Evolutionary conservation across 1,140 invertebrate species (phyloP).

Genomic region (Zaprionus ornatus): DNA sequence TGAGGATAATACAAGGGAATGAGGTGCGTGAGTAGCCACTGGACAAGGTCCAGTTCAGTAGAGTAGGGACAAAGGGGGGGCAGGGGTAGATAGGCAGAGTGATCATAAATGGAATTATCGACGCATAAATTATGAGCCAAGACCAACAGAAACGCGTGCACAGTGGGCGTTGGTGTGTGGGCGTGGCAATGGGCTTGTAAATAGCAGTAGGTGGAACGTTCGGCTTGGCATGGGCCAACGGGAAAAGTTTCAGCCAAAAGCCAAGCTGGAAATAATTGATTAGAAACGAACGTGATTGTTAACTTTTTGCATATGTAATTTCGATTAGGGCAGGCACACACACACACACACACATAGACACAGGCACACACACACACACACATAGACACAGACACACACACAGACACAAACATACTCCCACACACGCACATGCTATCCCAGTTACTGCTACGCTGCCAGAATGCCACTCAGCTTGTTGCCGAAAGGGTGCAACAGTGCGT

Average conservation of each 20-base stretch:
- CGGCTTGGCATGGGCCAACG: not conserved
- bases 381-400: not conserved
- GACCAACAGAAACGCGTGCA: not conserved
- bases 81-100: conserved; percentile 35
- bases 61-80: not conserved
- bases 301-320: conserved; percentile 82
- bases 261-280: conserved; percentile 76
- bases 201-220: conserved; percentile 8
- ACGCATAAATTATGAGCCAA: conserved; percentile 62
- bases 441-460: not conserved
- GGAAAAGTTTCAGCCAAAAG: conserved; percentile 46
- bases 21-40: not conserved
- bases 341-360: not conserved
- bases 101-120: conserved; percentile 75
- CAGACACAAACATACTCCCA: not conserved
- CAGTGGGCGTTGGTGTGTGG: conserved; percentile 40
- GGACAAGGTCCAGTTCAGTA: conserved; percentile 1
- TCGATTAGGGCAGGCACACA: conserved; percentile 50
- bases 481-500: conserved; percentile 76
- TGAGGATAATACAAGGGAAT: not conserved
- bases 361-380: not conserved
- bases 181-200: not conserved
- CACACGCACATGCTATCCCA: not conserved
- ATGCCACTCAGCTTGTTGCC: conserved; percentile 12
- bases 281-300: conserved; percentile 81